These are phyloP conservation scores for Schizopygopsis pylzovi DNA, from an alignment of 2,797 vertebrate species.

Conservation along the genomic window DNA sequence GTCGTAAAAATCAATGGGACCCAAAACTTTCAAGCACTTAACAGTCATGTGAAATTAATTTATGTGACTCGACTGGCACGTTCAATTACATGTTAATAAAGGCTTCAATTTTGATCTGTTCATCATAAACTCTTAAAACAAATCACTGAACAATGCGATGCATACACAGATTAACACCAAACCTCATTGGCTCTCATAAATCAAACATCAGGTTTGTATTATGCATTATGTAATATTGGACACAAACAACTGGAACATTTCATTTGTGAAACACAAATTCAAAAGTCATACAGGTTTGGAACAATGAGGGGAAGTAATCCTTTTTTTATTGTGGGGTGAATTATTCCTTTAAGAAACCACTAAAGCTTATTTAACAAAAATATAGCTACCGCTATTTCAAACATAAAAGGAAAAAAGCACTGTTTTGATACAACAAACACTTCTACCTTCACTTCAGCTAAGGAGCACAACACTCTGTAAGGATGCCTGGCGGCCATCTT, in stretches of 20 bases:
- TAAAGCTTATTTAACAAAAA: conserved; percentile 1
- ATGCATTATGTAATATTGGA: neutral
- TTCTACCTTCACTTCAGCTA: conserved; percentile 2
- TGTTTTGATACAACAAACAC: conserved; percentile 31
- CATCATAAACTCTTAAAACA: neutral
- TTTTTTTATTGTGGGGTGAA: neutral
- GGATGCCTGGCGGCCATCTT: conserved; percentile 43
- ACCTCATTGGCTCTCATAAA: neutral
- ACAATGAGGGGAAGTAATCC: neutral
- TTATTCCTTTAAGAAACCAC: conserved; percentile 11
- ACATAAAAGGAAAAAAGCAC: neutral
- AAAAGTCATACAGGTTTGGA: neutral
- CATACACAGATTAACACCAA: neutral
- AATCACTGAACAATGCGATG: neutral
- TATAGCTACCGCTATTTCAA: neutral
- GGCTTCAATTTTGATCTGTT: neutral
- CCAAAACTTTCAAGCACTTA: neutral
- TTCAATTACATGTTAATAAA: neutral
- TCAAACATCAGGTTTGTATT: neutral
- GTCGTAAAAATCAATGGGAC: neutral
- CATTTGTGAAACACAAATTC: neutral
- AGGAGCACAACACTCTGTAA: conserved; percentile 16
- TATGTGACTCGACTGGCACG: neutral
- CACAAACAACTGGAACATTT: neutral
- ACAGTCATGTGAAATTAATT: neutral